Conservation (phyloP, 2,113 vertebrate genomes). For the Stegastes partitus region DNA sequence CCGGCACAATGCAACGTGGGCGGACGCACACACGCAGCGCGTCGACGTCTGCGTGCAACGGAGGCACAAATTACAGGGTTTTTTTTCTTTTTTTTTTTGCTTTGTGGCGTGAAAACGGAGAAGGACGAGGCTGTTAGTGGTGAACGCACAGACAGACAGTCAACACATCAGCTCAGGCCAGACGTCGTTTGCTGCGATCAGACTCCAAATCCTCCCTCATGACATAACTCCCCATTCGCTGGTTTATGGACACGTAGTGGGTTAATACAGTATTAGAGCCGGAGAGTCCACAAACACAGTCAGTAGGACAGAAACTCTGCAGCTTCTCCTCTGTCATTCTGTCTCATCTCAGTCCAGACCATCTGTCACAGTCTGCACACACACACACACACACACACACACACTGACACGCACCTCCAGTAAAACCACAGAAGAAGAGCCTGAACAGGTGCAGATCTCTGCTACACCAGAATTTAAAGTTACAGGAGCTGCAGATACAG, state of each 20-base stretch:
- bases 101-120: constrained; percentile 29
- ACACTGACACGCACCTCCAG: constrained; percentile 37
- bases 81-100: not conserved
- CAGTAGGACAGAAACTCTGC: constrained; percentile 61
- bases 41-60: no score
- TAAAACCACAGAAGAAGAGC: constrained; percentile 59
- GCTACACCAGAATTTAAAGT: constrained; percentile 9
- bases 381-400: not conserved
- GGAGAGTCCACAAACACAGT: constrained; percentile 58
- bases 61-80: not conserved
- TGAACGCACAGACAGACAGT: constrained; percentile 10
- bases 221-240: constrained; percentile 32
- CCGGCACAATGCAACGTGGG: no score
- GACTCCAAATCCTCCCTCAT: constrained; percentile 29
- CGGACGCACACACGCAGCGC: constrained; percentile 27
- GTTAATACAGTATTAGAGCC: constrained; percentile 82
- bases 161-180: constrained; percentile 32
- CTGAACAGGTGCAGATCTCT: constrained; percentile 64
- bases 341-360: constrained; percentile 78
- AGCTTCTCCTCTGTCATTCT: constrained; percentile 61
- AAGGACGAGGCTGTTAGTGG: not conserved
- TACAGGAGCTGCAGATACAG: no score
- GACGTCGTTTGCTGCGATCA: constrained; percentile 21
- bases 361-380: constrained; percentile 70
- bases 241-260: constrained; percentile 64